phyloP scores from a whole-genome alignment of 1,140 invertebrate genomes.

The Apis laboriosa region DNA sequence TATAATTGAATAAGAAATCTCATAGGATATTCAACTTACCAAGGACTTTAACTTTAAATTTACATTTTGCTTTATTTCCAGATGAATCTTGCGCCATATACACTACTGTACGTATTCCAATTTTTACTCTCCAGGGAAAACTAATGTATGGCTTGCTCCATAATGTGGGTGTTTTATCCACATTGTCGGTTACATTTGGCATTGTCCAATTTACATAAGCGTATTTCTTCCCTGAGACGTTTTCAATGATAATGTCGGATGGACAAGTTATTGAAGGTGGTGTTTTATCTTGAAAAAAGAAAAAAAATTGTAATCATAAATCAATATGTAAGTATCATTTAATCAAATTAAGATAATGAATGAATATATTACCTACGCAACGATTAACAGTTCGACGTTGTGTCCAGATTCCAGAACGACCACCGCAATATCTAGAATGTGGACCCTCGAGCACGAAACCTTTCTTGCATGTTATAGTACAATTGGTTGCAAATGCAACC shows the following conservation, averaged over 20 bases:
- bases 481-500: slow-evolving; percentile 81
- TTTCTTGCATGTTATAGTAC: slow-evolving; percentile 81
- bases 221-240: slow-evolving; percentile 80
- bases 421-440: slow-evolving; percentile 76
- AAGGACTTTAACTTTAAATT: slow-evolving; percentile 80
- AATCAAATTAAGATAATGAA: no score
- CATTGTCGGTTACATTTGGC: slow-evolving; percentile 76
- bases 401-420: slow-evolving; percentile 80
- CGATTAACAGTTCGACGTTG: slow-evolving; percentile 74
- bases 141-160: slow-evolving; percentile 71
- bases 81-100: slow-evolving; percentile 82
- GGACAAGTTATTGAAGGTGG: slow-evolving; percentile 82
- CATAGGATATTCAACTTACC: slow-evolving; percentile 71
- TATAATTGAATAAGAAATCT: neutral
- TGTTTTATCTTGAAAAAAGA: slow-evolving; percentile 77
- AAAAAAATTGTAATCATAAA: neutral
- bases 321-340: no score
- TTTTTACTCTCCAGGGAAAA: slow-evolving; percentile 74
- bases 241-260: slow-evolving; percentile 75
- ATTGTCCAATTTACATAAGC: slow-evolving; percentile 81
- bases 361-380: slow-evolving; percentile 78
- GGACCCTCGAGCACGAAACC: slow-evolving; percentile 83
- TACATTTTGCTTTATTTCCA: slow-evolving; percentile 82
- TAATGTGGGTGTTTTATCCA: slow-evolving; percentile 48
- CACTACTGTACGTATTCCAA: slow-evolving; percentile 80